phyloP scores from a whole-genome alignment of 64 coral and sea anemone genomes.

The Acropora tenuis region DNA sequence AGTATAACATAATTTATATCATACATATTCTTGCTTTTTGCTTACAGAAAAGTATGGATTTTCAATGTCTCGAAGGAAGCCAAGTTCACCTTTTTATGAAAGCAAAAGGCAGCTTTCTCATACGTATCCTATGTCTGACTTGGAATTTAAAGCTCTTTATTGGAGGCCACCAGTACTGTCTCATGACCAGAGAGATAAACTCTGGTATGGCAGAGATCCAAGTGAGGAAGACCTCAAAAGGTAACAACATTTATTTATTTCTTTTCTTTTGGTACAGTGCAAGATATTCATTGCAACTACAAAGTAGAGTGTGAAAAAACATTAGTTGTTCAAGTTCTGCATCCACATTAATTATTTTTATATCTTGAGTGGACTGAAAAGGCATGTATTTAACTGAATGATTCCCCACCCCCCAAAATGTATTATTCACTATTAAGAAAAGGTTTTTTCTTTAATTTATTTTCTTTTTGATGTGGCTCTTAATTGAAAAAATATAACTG shows the following conservation, averaged over 20 bases:
- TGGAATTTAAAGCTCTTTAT: constrained; percentile 60
- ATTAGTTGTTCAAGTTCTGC: too few species aligned
- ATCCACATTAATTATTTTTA: too few species aligned
- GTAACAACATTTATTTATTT: not conserved
- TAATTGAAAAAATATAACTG: too few species aligned
- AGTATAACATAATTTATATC: too few species aligned
- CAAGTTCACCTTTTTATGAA: constrained; percentile 28
- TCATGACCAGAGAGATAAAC: not conserved
- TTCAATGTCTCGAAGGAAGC: not conserved
- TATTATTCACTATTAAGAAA: too few species aligned
- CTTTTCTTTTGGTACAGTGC: too few species aligned
- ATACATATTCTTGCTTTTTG: not conserved
- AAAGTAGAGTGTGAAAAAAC: too few species aligned
- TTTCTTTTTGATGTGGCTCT: not conserved
- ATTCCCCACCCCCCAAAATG: too few species aligned
- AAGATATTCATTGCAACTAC: too few species aligned
- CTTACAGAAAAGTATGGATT: constrained; percentile 6
- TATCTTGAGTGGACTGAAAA: too few species aligned
- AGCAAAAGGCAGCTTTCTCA: constrained; percentile 44
- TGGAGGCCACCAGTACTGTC: constrained; percentile 18
- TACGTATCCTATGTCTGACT: constrained; percentile 52
- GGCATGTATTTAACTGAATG: too few species aligned
- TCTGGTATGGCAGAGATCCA: not conserved
- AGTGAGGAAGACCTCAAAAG: constrained; percentile 27
- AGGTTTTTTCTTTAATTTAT: too few species aligned